A percentile compares a stretch with the other conserved stretches of the same genome.
These are phyloP conservation scores for Latrodectus hesperus DNA, from an alignment of 2,888 invertebrate genomes.

Conservation along the genomic window DNA sequence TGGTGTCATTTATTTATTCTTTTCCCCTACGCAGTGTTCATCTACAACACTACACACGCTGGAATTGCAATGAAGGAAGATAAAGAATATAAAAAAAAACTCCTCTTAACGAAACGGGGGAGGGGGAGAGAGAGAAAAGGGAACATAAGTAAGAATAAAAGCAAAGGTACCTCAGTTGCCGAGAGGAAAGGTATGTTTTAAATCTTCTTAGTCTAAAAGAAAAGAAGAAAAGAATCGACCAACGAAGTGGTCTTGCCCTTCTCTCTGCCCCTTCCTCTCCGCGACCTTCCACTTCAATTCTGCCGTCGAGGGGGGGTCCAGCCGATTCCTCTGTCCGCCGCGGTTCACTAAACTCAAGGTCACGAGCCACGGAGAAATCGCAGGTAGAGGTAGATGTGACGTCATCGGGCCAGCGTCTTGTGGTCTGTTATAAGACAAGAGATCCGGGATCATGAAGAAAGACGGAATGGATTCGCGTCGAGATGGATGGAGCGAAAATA, in stretches of 20 bases:
- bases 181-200: too few relatives aligned
- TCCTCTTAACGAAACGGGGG: conserved; percentile 11
- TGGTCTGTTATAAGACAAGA: conserved; percentile 24
- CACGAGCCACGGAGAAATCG: conserved; percentile 15
- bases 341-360: conserved; percentile 66
- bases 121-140: neutral
- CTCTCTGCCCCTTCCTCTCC: neutral
- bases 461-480: neutral
- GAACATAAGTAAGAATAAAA: neutral
- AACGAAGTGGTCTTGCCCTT: neutral
- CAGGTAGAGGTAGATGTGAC: conserved; percentile 53
- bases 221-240: neutral
- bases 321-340: conserved; percentile 15
- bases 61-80: neutral
- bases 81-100: neutral
- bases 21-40: too few relatives aligned
- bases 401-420: neutral
- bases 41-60: too few relatives aligned
- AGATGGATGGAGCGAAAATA: neutral
- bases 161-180: too few relatives aligned
- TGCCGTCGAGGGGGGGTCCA: conserved; percentile 12
- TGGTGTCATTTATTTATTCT: too few relatives aligned
- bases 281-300: neutral
- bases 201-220: neutral
- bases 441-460: conserved; percentile 52